Evolutionary conservation across 1,140 invertebrate genomes (phyloP).

Genomic region (Bathynomus jamesi): DNA sequence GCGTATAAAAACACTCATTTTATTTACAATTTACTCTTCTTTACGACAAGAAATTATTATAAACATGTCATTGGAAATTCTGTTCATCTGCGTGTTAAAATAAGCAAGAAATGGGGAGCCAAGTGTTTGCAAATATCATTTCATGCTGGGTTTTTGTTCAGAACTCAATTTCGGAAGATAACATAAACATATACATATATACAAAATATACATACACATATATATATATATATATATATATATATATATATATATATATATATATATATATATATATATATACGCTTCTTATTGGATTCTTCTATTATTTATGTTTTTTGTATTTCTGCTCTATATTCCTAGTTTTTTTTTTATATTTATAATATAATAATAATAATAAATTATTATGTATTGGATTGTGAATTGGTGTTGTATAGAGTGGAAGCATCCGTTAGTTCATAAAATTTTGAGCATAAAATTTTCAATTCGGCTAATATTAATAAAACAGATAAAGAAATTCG

Average conservation of each 20-base stretch:
- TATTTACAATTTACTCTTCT: conserved; percentile 1
- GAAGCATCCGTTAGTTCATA: too few relatives aligned
- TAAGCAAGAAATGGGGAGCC: not conserved
- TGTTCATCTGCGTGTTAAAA: not conserved
- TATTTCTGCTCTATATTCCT: too few relatives aligned
- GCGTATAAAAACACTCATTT: not conserved
- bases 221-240: not conserved
- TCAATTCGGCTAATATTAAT: too few relatives aligned
- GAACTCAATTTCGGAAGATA: not conserved
- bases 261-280: not conserved
- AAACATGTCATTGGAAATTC: conserved; percentile 1
- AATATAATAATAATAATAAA: too few relatives aligned
- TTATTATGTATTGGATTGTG: too few relatives aligned
- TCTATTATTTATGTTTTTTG: too few relatives aligned
- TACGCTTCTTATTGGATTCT: too few relatives aligned
- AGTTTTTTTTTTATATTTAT: too few relatives aligned
- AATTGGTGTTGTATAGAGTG: too few relatives aligned
- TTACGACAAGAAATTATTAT: conserved; percentile 1
- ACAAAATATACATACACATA: not conserved
- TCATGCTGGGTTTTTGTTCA: not conserved
- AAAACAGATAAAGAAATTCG: too few relatives aligned
- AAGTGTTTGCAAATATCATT: not conserved
- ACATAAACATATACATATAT: not conserved
- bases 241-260: not conserved
- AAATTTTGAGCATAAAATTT: too few relatives aligned